phyloP scores from a whole-genome alignment of 2,113 vertebrate genomes.

The Irena cyanogastra region DNA sequence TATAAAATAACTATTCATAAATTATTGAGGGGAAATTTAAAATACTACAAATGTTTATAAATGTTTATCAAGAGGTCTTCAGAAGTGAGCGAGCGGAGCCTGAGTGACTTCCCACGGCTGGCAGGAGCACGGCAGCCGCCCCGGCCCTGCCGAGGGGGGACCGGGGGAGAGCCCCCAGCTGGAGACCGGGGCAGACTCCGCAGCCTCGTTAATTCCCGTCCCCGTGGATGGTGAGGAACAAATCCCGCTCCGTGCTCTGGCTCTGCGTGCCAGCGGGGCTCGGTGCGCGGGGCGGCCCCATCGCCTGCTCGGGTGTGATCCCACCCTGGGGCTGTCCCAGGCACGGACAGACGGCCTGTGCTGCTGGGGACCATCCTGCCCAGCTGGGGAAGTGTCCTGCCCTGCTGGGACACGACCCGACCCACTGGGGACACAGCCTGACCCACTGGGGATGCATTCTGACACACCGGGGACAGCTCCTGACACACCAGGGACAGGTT shows the following conservation, averaged over 20 bases:
- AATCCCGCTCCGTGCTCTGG: rapidly evolving
- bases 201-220: neutral
- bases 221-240: neutral
- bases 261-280: rapidly evolving
- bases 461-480: neutral
- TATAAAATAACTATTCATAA: slow-evolving; percentile 73
- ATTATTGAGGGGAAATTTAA: slow-evolving; percentile 71
- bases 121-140: neutral
- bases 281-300: rapidly evolving
- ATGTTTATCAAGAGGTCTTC: slow-evolving; percentile 73
- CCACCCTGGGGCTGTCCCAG: neutral
- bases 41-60: slow-evolving; percentile 76
- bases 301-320: rapidly evolving
- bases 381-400: rapidly evolving
- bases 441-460: rapidly evolving
- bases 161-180: neutral
- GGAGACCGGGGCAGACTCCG: rapidly evolving
- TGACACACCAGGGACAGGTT: no score
- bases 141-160: neutral
- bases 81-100: slow-evolving; percentile 43
- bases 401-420: neutral
- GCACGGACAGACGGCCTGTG: neutral
- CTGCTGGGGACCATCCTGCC: neutral
- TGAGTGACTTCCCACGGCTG: slow-evolving; percentile 15
- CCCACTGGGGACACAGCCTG: neutral